Evolutionary conservation across 2,888 invertebrate species (phyloP).

Genomic region (Sussaba pulchella): DNA sequence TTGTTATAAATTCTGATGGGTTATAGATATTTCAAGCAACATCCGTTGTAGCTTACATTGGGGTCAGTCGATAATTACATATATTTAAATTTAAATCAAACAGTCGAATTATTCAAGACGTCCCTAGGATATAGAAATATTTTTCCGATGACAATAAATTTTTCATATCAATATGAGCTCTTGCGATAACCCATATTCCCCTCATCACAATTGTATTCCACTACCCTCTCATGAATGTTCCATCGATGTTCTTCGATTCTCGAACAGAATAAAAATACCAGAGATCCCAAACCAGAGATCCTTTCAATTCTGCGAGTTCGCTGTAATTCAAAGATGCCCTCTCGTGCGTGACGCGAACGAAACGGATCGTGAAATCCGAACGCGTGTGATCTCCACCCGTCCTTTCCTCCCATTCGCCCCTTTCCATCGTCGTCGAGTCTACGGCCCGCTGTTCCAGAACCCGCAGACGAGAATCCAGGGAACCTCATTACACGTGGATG

Average conservation of each 20-base stretch:
- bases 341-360: constrained; percentile 67
- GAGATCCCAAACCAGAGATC: not conserved
- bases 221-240: not conserved
- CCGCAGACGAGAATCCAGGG: constrained; percentile 27
- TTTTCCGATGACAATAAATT: no score
- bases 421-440: no score
- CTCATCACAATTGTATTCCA: not conserved
- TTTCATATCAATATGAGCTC: not conserved
- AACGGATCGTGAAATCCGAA: constrained; percentile 69
- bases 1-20: no score
- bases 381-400: constrained; percentile 33
- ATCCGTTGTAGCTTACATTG: no score
- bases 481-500: constrained; percentile 61
- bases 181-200: not conserved
- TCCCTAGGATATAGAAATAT: no score
- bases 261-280: constrained; percentile 4
- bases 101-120: no score
- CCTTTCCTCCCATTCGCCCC: no score
- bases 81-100: no score
- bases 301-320: constrained; percentile 51
- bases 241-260: constrained; percentile 2
- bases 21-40: no score
- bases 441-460: constrained; percentile 17
- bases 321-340: constrained; percentile 55
- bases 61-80: no score